These are phyloP conservation scores for Nasonia oneida DNA, from an alignment of 2,888 invertebrate genomes.

Conservation along the genomic window DNA sequence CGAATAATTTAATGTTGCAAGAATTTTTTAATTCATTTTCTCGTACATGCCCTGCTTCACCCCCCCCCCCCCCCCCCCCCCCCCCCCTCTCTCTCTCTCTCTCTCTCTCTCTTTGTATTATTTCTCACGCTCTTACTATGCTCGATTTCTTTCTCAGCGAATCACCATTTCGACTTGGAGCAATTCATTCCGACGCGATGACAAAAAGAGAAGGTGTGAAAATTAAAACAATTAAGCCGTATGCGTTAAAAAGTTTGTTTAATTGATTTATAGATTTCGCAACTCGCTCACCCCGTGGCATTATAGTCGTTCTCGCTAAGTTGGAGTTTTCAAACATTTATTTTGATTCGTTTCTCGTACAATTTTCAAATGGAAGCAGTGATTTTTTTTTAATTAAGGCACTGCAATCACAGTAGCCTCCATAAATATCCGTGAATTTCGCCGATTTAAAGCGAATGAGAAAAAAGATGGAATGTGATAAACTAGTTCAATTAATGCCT, in stretches of 20 bases:
- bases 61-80: neutral
- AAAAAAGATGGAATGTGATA: neutral
- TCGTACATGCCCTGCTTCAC: neutral
- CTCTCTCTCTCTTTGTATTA: too few relatives aligned
- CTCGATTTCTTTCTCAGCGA: neutral
- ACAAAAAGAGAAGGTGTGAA: neutral
- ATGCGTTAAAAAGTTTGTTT: constrained; percentile 19
- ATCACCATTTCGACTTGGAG: neutral
- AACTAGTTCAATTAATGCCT: neutral
- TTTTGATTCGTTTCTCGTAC: neutral
- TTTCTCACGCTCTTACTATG: neutral
- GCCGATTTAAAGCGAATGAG: neutral
- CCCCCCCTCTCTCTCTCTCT: neutral
- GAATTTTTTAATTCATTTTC: constrained; percentile 14
- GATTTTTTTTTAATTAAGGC: neutral
- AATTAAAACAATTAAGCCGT: constrained; percentile 32
- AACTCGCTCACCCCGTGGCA: neutral
- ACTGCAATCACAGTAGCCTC: neutral
- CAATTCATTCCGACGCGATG: neutral
- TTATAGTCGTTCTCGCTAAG: neutral
- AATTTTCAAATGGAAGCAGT: neutral
- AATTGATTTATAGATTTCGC: constrained; percentile 38
- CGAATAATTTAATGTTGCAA: constrained; percentile 10
- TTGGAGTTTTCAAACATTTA: constrained; percentile 3
- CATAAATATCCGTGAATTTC: neutral